Evolutionary conservation across 2,888 invertebrate genomes (phyloP), one percentile per base, ranked within the genome.

Genomic region (Drosophila mettleri): DNA sequence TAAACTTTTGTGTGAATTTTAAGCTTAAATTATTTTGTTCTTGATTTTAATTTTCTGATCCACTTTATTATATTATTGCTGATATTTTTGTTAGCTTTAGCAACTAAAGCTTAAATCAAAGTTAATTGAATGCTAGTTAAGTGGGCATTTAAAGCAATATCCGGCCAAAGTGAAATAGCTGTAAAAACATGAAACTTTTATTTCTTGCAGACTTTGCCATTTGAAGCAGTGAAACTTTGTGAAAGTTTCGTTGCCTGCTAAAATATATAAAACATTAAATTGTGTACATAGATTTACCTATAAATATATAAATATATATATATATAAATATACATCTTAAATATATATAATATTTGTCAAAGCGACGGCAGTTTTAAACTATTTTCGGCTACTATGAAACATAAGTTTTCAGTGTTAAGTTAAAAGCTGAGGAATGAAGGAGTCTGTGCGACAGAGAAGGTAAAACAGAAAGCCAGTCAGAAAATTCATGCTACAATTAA

Each of bases 61-160:
- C 20, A 27, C 27, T 60, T 54, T 36, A 24, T 34, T 24, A 61
- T 58, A 38, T 52, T 64, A 54, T 16, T 45, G 36, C 20, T 55
- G 38, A 22, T 64, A 38, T 31, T 51, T 20, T 51, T 60, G 27
- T 38, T 45, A 41, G 61, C 43, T 53, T 63, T 55, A 69, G 74
- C 74, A 72, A 39, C 36, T 55, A 60, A 84, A 85, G 72, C 78
- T 69, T 57, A 71, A 75, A 69, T 80, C 64, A 45, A 81, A 81
- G 78, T 85, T 81, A 81, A 81, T 81, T 81, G 79, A 78, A 81
- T 73, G 68, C 78, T 69, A 70, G 64, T 75, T 69, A 74, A 81
- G 85, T 85, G 81, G 75, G 78, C 85, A 78, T 85, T 81, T 81
- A 81, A 84, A 67, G 78, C 69, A 78, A 78, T 81, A 81, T 85